These are phyloP conservation scores for Hemitrygon akajei DNA, from an alignment of 2,797 vertebrate species.

Conservation along the genomic window DNA sequence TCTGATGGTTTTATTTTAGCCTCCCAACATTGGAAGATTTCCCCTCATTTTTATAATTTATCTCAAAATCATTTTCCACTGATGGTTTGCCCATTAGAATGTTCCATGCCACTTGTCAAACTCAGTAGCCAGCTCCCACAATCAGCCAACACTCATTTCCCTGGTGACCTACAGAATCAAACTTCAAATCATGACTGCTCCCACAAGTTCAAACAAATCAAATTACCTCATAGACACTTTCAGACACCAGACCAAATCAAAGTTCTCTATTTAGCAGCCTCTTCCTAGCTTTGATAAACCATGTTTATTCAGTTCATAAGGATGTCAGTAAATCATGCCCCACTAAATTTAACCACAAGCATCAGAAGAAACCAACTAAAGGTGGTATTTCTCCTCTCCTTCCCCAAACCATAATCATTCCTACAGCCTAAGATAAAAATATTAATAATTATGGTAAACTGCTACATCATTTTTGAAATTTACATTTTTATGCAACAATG, in stretches of 20 bases:
- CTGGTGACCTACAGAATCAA: not conserved
- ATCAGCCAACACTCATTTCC: not conserved
- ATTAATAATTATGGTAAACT: not conserved
- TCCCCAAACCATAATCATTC: not conserved
- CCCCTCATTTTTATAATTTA: not conserved
- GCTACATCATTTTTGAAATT: not conserved
- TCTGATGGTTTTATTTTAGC: not conserved
- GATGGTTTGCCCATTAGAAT: not conserved
- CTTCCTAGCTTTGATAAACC: too few species aligned
- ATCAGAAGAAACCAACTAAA: not conserved
- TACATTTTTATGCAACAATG: not conserved
- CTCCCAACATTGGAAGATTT: not conserved
- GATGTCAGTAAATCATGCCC: not conserved
- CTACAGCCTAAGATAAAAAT: not conserved
- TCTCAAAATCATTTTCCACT: not conserved
- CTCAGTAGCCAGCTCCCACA: not conserved
- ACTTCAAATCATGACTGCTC: not conserved
- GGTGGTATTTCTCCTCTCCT: not conserved
- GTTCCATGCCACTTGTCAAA: not conserved
- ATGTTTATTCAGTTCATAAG: not conserved
- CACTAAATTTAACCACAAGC: not conserved
- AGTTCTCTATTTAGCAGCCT: not conserved
- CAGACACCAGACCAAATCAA: not conserved
- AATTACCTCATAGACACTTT: not conserved
- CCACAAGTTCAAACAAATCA: not conserved